Evolutionary conservation across 2,888 invertebrate species (phyloP).

Genomic region (Glaucopsyche alexis): DNA sequence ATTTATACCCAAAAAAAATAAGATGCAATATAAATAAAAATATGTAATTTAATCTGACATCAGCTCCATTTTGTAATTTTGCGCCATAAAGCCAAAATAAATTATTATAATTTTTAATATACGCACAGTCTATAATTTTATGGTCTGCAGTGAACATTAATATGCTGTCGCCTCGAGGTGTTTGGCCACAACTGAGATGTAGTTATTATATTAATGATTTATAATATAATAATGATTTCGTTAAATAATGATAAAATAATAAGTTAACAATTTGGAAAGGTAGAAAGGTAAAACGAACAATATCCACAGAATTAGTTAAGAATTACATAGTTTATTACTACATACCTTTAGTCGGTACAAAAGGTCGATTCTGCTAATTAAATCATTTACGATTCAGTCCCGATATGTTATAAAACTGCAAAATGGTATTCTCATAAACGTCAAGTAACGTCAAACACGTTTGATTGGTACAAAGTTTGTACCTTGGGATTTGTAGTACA

Average conservation of each 20-base stretch:
- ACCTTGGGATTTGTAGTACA: too few species aligned
- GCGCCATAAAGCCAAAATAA: conserved; percentile 24
- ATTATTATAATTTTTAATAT: conserved; percentile 4
- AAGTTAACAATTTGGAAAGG: neutral
- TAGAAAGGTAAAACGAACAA: neutral
- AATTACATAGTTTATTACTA: too few species aligned
- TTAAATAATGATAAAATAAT: conserved; percentile 1
- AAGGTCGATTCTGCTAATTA: too few species aligned
- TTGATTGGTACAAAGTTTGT: too few species aligned
- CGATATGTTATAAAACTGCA: too few species aligned
- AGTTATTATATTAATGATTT: conserved; percentile 46
- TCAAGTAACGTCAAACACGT: too few species aligned
- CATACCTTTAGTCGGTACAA: too few species aligned
- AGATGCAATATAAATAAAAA: neutral
- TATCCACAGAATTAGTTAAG: too few species aligned
- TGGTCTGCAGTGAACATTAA: conserved; percentile 47
- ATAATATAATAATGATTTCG: conserved; percentile 43
- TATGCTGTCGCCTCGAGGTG: conserved; percentile 52
- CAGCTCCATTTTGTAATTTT: conserved; percentile 21
- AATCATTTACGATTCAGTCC: too few species aligned
- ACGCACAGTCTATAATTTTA: conserved; percentile 29
- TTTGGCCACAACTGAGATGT: conserved; percentile 44
- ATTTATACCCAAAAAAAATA: too few species aligned
- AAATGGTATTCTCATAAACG: too few species aligned
- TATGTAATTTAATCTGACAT: too few species aligned